A percentile compares a stretch with the other conserved stretches of the same genome.
Evolutionary conservation across 23 tunicate genomes (phyloP).

Genomic region (Trididemnum nubilum): DNA sequence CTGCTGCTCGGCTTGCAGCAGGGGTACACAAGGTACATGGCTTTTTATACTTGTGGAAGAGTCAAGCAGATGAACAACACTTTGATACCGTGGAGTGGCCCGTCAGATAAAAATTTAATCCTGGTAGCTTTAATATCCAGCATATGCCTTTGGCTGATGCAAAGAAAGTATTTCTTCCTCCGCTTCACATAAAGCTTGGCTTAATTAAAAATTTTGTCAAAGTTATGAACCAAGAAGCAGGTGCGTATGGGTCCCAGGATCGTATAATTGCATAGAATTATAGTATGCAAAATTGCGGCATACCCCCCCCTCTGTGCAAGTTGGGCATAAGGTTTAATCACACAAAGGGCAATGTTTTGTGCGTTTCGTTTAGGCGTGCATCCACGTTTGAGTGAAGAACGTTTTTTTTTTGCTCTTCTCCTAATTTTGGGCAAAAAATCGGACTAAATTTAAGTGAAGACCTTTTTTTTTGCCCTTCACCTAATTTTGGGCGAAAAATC

Average conservation of each 20-base stretch:
- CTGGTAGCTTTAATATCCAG: slow-evolving; percentile 21
- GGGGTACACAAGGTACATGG: slow-evolving; percentile 25
- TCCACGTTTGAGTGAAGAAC: too few species aligned
- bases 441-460: too few species aligned
- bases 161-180: slow-evolving; percentile 8
- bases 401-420: too few species aligned
- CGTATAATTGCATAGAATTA: not conserved
- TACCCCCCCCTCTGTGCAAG: too few species aligned
- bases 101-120: not conserved
- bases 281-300: not conserved
- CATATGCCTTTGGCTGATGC: slow-evolving; percentile 11
- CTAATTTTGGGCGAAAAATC: too few species aligned
- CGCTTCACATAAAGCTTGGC: slow-evolving; percentile 27
- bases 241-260: not conserved
- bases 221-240: slow-evolving; percentile 25
- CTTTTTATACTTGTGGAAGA: slow-evolving; percentile 5
- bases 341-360: too few species aligned
- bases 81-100: not conserved
- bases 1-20: slow-evolving; percentile 13
- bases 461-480: too few species aligned
- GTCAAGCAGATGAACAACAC: slow-evolving; percentile 4
- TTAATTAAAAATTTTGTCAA: slow-evolving; percentile 29
- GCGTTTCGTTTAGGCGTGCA: too few species aligned
- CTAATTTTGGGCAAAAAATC: too few species aligned
- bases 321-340: too few species aligned